Conservation (phyloP, 2,113 vertebrate genomes). For the Barbus barbus region DNA sequence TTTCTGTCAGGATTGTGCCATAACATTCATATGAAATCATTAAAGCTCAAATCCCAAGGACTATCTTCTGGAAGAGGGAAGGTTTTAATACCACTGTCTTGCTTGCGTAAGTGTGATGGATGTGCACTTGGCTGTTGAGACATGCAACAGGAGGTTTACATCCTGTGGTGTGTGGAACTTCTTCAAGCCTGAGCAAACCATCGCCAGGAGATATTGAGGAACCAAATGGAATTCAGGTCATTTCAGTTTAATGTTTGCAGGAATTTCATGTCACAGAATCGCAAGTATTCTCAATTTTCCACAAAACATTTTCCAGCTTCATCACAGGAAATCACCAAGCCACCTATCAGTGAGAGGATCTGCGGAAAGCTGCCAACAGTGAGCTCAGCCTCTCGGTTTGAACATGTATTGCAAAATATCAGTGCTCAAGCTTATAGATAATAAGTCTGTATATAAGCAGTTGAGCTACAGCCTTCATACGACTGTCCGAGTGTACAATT, state of each 20-base stretch:
- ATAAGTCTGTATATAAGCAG: neutral
- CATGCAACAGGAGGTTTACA: constrained; percentile 31
- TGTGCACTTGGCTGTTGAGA: constrained; percentile 32
- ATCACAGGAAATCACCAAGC: constrained; percentile 12
- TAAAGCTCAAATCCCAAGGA: constrained; percentile 42
- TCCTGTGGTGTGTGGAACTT: constrained; percentile 5
- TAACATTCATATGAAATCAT: constrained; percentile 54
- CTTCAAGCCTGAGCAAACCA: neutral
- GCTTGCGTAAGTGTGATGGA: constrained; percentile 35
- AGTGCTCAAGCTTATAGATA: neutral
- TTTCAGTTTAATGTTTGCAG: constrained; percentile 14
- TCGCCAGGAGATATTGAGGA: neutral
- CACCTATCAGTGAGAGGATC: constrained; percentile 13
- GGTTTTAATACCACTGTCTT: constrained; percentile 24
- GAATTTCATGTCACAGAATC: neutral
- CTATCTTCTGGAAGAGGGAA: constrained; percentile 34
- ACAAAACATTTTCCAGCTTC: constrained; percentile 15
- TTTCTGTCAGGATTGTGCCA: constrained; percentile 47
- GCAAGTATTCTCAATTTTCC: neutral
- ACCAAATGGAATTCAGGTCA: constrained; percentile 37
- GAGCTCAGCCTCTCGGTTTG: neutral
- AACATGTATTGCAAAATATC: neutral
- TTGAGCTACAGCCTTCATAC: neutral
- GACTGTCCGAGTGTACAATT: neutral
- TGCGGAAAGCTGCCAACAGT: constrained; percentile 7